Base-by-base conservation (phyloP, 2,888 invertebrate species). In the Aproaerema taeniolella region DNA sequence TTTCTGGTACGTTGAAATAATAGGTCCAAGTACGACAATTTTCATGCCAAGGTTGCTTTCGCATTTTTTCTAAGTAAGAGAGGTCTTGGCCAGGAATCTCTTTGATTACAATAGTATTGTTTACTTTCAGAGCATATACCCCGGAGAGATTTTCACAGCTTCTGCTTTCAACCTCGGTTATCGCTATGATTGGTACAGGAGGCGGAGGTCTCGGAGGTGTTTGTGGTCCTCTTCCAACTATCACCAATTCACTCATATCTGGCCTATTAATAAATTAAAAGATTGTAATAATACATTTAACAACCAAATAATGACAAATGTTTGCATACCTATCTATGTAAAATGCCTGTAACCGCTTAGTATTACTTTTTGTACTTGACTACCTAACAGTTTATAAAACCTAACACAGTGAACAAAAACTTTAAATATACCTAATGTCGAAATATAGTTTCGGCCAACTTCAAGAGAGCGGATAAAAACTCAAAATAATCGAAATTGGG, bases 61-160 rank as follows among this genome's bases (percentile, higher is more conserved):
- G 60, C 46, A 69, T 52, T 37, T 57, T 50, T 37, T 41, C 33
- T 25, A 81, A 53, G 40, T 61, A 13, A 4, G 42, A 28, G 6
- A 71, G 29, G 15, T 41, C 46, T 44, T 74, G 71, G 1, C 53
- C 63, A 10, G 64, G 62, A 15, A 58, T 51, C 1, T 67, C 49
- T 61, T 78, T 82, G 14, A 54, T 57, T 38, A 80, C 53, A 7
- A 83, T 46, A 0, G 76, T 70, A 35, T 79, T 69, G 45, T 86
- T 85, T 38, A 86, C 73, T 61, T 64, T 72, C 1, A 85, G 32
- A 11, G 81, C 77, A 51, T 71, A 78, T 3, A 80, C 58, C 2
- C 53, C 49, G 15, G 43, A 16, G 59, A 50, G 11, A 44, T 45
- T 5, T 28, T 12, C 7, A 28, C 16, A 15, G 38, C 42, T 1